Evolutionary conservation across 2,888 invertebrate genomes (phyloP), one percentile per base, ranked within the genome.

Genomic region (Clitarchus hookeri): DNA sequence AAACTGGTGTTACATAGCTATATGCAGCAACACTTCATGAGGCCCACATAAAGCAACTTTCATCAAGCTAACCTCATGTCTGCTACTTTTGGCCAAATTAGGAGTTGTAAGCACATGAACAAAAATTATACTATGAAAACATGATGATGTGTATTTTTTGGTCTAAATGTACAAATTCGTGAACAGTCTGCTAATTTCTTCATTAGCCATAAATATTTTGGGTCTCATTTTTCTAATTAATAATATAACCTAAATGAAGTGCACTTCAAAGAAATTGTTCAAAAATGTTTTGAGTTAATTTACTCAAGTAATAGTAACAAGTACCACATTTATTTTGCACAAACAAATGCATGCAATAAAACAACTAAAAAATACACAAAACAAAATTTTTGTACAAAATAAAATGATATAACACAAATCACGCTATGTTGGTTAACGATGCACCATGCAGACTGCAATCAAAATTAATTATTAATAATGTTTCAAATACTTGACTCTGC

Each of bases 401-500:
- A 16, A 48, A 16, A 16, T 48, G 3, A 16, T 48, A 8, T 13
- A 48, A 48, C 65, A 65, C 8, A 65, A 23, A n/a, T 3, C 65
- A 65, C 65, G 23, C n/a, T 65, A 65, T 23, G 65, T 65, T 65
- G 65, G 65, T 65, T 65, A 65, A 65, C 65, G 65, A 65, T 65
- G 65, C 65, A 65, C 65, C 65, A 65, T 65, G 65, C 65, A 65
- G 65, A 65, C 65, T 65, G 65, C 65, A 65, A 65, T 23, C 65
- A 65, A 65, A 65, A 65, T 65, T 65, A 65, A 65, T 65, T 16
- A 65, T 65, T n/a, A 65, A 65, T n/a, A 65, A 65, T 65, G 19
- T 65, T n/a, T 65, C 65, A 65, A 23, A 65, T 65, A 65, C 65
- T 65, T 65, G 65, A 65, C 65, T 65, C 65, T 65, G 65, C 65